phyloP scores from a whole-genome alignment of 2,888 invertebrate species.

The Cephus sareptanus region DNA sequence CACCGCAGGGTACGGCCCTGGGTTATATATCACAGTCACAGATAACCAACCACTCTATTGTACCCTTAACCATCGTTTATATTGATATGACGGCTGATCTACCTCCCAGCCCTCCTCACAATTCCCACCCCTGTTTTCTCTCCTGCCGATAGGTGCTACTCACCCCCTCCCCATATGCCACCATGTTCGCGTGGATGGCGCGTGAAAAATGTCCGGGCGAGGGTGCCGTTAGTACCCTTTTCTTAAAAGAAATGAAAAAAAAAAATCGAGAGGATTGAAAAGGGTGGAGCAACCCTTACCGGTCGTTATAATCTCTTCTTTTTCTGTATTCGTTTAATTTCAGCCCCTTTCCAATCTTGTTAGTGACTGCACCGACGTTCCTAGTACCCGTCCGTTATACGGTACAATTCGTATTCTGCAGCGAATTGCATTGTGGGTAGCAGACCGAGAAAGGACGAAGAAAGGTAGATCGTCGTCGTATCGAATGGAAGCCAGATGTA shows the following conservation, averaged over 20 bases:
- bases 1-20: constrained; percentile 23
- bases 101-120: constrained; percentile 7
- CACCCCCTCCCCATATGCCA: not conserved
- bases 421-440: not conserved
- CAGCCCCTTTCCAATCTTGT: not conserved
- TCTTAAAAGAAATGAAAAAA: not conserved
- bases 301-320: not conserved
- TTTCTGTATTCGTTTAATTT: not conserved
- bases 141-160: not conserved
- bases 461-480: not conserved
- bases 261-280: not conserved
- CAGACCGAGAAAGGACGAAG: not conserved
- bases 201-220: not conserved
- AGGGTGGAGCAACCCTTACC: not conserved
- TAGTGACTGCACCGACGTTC: not conserved
- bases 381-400: not conserved
- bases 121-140: constrained; percentile 1
- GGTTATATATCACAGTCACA: constrained; percentile 42
- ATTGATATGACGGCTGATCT: constrained; percentile 45
- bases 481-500: not conserved
- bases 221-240: not conserved
- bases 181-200: not conserved
- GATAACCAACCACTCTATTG: constrained; percentile 46
- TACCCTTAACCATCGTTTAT: constrained; percentile 45
- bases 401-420: not conserved